phyloP scores from a whole-genome alignment of 1,140 invertebrate genomes.

The Calliphora vicina region DNA sequence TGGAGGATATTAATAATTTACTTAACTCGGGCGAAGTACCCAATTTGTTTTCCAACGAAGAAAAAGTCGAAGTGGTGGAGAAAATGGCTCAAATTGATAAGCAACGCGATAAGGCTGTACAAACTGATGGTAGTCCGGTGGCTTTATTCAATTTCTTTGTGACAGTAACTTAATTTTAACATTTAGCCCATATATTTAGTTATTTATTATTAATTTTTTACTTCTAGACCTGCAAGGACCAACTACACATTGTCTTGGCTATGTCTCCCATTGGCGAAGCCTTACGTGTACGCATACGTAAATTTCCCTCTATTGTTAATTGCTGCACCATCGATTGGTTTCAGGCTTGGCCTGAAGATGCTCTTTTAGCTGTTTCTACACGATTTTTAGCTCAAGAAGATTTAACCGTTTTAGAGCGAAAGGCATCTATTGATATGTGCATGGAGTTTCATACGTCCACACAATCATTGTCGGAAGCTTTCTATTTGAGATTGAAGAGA shows the following conservation, averaged over 20 bases:
- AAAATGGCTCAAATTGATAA: slow-evolving; percentile 93
- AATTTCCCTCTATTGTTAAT: slow-evolving; percentile 94
- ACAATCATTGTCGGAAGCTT: slow-evolving; percentile 77
- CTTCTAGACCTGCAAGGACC: slow-evolving; percentile 82
- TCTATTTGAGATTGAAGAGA: slow-evolving; percentile 74
- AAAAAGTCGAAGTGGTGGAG: slow-evolving; percentile 92
- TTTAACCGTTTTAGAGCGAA: slow-evolving; percentile 74
- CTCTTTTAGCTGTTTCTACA: slow-evolving; percentile 87
- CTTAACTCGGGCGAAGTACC: slow-evolving; percentile 94
- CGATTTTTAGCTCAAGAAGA: slow-evolving; percentile 89
- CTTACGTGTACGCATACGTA: slow-evolving; percentile 86
- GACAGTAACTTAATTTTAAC: slow-evolving; percentile 51
- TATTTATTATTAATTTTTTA: neutral
- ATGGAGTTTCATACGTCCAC: slow-evolving; percentile 91
- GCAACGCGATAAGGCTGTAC: slow-evolving; percentile 86
- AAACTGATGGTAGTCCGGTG: slow-evolving; percentile 90
- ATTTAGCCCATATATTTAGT: neutral
- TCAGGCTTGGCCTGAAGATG: slow-evolving; percentile 94
- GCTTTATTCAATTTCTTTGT: slow-evolving; percentile 95
- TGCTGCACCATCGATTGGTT: slow-evolving; percentile 99
- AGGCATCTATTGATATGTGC: slow-evolving; percentile 84
- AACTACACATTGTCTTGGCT: slow-evolving; percentile 89
- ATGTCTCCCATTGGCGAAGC: slow-evolving; percentile 92
- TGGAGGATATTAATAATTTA: slow-evolving; percentile 94
- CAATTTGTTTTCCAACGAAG: slow-evolving; percentile 87